These are phyloP conservation scores for Emys orbicularis DNA, from an alignment of 2,797 vertebrate genomes.

Conservation along the genomic window DNA sequence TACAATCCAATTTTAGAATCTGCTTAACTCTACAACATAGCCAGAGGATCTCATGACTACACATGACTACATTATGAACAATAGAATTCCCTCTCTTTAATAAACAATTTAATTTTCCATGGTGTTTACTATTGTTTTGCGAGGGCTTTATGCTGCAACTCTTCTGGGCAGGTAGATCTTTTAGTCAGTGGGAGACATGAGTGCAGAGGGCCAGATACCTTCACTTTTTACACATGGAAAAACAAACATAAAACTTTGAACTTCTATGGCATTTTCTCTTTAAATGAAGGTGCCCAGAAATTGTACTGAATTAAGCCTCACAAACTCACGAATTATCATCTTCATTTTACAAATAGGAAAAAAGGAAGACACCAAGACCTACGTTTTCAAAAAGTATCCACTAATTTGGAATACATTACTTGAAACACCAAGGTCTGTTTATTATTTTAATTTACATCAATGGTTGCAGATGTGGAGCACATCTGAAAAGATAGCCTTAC, in stretches of 20 bases:
- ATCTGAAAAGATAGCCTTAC: neutral
- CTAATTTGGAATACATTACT: neutral
- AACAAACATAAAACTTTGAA: neutral
- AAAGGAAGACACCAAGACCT: neutral
- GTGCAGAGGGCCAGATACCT: neutral
- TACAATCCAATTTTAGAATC: slow-evolving; percentile 66
- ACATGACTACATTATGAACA: neutral
- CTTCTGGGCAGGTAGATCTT: neutral
- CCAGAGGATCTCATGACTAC: slow-evolving; percentile 17
- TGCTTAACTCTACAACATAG: slow-evolving; percentile 39
- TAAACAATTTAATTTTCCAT: slow-evolving; percentile 43
- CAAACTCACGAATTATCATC: neutral
- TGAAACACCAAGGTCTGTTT: neutral
- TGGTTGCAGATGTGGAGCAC: rapidly evolving
- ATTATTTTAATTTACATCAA: neutral
- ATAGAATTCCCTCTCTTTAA: neutral
- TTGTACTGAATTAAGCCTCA: neutral
- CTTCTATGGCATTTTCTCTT: slow-evolving; percentile 36
- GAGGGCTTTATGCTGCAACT: neutral
- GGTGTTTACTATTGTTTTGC: neutral
- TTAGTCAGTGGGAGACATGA: neutral
- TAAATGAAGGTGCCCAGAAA: slow-evolving; percentile 21
- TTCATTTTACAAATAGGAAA: neutral
- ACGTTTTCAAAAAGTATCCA: neutral
- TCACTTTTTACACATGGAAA: neutral